Percentiles rank a stretch among this genome's conserved stretches.
Evolutionary conservation across 2,797 vertebrate genomes (phyloP).

Genomic region (Sciurus carolinensis): DNA sequence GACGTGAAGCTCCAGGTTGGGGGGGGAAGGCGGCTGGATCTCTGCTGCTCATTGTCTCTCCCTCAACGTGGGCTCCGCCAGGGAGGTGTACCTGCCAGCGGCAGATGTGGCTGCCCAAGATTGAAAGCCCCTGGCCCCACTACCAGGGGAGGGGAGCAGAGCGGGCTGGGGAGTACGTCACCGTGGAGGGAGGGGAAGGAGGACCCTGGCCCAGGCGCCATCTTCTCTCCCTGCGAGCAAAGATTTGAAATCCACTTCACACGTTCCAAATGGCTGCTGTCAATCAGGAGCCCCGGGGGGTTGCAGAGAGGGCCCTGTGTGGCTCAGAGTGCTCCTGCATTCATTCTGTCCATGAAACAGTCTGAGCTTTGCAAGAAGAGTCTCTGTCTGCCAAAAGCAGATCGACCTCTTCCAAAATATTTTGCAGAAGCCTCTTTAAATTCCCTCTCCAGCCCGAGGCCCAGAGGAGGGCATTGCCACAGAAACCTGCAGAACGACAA

Average conservation of each 20-base stretch:
- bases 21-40: neutral
- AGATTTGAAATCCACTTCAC: conserved; percentile 43
- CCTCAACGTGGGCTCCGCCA: neutral
- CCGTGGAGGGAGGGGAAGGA: neutral
- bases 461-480: neutral
- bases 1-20: conserved; percentile 72
- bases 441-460: neutral
- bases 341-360: neutral
- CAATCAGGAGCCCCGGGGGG: neutral
- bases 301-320: fast-evolving
- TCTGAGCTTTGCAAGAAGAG: neutral
- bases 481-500: neutral
- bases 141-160: neutral
- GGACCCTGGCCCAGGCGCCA: neutral
- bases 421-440: neutral
- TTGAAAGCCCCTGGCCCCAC: neutral
- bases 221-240: conserved; percentile 77
- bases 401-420: neutral
- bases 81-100: conserved; percentile 45
- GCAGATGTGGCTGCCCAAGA: conserved; percentile 1
- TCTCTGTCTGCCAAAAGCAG: neutral
- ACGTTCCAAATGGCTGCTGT: conserved; percentile 60
- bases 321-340: neutral
- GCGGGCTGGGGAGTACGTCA: neutral
- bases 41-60: conserved; percentile 49